Conservation (phyloP, 2,888 invertebrate genomes). For the Acanthosepion pharaonis region DNA sequence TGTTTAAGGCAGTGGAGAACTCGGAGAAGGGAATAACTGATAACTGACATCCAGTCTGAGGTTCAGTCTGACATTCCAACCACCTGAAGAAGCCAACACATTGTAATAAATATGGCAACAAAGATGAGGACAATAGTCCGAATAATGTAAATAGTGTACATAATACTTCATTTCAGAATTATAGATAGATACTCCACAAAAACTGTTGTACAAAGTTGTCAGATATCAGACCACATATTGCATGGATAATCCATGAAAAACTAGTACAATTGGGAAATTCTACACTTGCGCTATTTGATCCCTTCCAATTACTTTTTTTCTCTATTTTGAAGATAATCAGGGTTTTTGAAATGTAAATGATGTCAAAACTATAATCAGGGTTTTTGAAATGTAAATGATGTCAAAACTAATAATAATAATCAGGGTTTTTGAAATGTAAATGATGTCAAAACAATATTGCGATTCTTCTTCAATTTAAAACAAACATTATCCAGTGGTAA, state of each 20-base stretch:
- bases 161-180: no score
- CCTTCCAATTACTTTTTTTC: not conserved
- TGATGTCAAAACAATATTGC: not conserved
- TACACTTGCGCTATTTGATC: not conserved
- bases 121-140: no score
- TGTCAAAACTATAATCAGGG: not conserved
- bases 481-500: not conserved
- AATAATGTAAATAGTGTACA: no score
- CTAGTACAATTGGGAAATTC: not conserved
- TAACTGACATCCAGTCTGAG: no score
- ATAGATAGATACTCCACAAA: no score
- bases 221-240: not conserved
- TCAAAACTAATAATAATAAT: not conserved
- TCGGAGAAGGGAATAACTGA: no score
- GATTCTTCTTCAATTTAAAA: not conserved
- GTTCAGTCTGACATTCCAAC: no score
- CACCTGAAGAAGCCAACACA: no score
- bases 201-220: no score
- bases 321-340: not conserved
- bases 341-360: not conserved
- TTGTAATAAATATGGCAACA: no score
- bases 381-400: not conserved
- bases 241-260: not conserved
- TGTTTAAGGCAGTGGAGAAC: no score
- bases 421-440: not conserved